These are phyloP conservation scores for Xanthorhoe designata DNA, from an alignment of 2,888 invertebrate genomes.

Conservation along the genomic window DNA sequence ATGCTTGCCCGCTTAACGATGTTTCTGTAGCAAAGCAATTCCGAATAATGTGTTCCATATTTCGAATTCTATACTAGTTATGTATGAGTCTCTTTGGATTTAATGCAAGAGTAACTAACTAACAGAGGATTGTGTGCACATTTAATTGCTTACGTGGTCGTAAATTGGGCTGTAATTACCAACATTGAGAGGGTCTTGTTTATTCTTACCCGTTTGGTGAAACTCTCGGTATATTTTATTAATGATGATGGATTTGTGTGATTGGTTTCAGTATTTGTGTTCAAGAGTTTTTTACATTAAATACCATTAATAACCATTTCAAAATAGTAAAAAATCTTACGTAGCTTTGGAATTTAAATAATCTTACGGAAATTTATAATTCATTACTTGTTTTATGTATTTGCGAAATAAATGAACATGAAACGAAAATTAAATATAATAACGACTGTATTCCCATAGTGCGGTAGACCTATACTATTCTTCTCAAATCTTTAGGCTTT, in stretches of 20 bases:
- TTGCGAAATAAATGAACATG: no score
- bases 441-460: no score
- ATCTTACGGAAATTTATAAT: no score
- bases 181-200: slow-evolving; percentile 11
- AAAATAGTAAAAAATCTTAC: no score
- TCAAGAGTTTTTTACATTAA: no score
- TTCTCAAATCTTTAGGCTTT: no score
- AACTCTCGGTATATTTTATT: background rate
- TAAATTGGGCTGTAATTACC: slow-evolving; percentile 24
- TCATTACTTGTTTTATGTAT: no score
- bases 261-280: no score
- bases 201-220: background rate
- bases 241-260: background rate
- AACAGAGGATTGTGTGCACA: slow-evolving; percentile 26
- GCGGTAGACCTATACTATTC: no score
- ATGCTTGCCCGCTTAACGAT: slow-evolving; percentile 33
- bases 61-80: slow-evolving; percentile 20
- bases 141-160: slow-evolving; percentile 31
- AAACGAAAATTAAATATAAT: no score
- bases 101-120: slow-evolving; percentile 35
- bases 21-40: slow-evolving; percentile 30
- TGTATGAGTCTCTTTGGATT: slow-evolving; percentile 33
- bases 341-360: no score
- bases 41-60: slow-evolving; percentile 31
- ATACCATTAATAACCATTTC: no score